Conservation (phyloP, 1,140 invertebrate species). For the Elymnias hypermnestra region DNA sequence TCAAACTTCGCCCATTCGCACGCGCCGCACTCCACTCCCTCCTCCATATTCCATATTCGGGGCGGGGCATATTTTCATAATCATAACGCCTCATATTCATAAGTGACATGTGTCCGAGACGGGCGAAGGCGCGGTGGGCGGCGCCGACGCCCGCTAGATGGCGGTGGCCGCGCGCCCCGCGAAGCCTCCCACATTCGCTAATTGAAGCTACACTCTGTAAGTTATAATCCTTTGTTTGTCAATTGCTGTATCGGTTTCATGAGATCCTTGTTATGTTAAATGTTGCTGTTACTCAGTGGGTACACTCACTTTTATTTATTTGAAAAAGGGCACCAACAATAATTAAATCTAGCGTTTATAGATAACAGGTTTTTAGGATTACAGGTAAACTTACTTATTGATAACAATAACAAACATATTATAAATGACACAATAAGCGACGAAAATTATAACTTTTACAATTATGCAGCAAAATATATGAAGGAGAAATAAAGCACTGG, state of each 20-base stretch:
- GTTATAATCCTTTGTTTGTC: conserved; percentile 68
- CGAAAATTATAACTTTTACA: too few species aligned
- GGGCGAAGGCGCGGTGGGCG: conserved; percentile 47
- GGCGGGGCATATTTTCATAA: conserved; percentile 77
- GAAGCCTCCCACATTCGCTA: conserved; percentile 69
- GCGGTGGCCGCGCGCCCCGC: conserved; percentile 56
- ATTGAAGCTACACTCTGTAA: conserved; percentile 65
- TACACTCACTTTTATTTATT: too few species aligned
- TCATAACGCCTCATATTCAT: conserved; percentile 77
- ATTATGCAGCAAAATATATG: too few species aligned
- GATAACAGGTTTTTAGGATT: too few species aligned
- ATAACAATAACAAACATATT: too few species aligned
- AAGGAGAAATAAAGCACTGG: too few species aligned
- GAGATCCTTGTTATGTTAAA: not conserved
- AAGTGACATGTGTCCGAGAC: conserved; percentile 58
- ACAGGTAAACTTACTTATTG: too few species aligned
- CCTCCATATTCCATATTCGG: conserved; percentile 74
- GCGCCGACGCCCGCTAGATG: conserved; percentile 68
- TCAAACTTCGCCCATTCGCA: conserved; percentile 76
- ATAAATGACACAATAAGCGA: too few species aligned
- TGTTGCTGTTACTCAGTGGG: not conserved
- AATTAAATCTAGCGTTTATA: too few species aligned
- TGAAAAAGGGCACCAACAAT: too few species aligned
- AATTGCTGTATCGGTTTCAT: conserved; percentile 30
- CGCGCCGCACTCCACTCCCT: conserved; percentile 55